Percentiles rank a stretch among this genome's conserved stretches.
Conservation (phyloP, 1,140 invertebrate genomes). For the Cheumatopsyche charites region DNA sequence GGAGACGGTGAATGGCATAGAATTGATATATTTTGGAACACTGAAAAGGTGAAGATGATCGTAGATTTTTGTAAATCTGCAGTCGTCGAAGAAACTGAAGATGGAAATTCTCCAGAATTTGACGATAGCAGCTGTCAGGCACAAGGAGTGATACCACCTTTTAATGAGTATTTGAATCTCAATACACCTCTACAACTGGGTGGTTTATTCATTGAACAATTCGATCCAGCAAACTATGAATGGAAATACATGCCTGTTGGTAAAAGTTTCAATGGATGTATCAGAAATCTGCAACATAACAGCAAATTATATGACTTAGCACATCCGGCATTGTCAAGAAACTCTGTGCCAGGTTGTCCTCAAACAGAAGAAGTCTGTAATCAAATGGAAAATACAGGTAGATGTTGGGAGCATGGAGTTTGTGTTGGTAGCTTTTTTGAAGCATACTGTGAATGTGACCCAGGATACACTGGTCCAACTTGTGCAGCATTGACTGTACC, state of each 20-base stretch:
- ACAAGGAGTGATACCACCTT: slow-evolving; percentile 66
- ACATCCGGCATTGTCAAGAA: slow-evolving; percentile 61
- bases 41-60: slow-evolving; percentile 67
- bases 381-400: slow-evolving; percentile 57
- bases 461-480: slow-evolving; percentile 66
- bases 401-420: slow-evolving; percentile 67
- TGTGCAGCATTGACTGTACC: slow-evolving; percentile 66
- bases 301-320: slow-evolving; percentile 71
- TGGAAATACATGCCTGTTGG: slow-evolving; percentile 62
- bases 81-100: slow-evolving; percentile 62
- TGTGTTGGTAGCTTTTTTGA: slow-evolving; percentile 67
- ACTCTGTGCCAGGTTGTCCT: slow-evolving; percentile 65
- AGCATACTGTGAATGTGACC: slow-evolving; percentile 68
- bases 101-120: slow-evolving; percentile 62
- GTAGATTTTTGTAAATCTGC: slow-evolving; percentile 69
- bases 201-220: slow-evolving; percentile 63
- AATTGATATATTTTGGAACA: slow-evolving; percentile 70
- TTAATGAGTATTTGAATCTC: slow-evolving; percentile 73
- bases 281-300: slow-evolving; percentile 73
- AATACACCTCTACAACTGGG: slow-evolving; percentile 73
- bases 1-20: slow-evolving; percentile 74
- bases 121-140: slow-evolving; percentile 68
- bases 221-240: slow-evolving; percentile 61
- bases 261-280: slow-evolving; percentile 70
- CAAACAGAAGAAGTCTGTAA: slow-evolving; percentile 65